Evolutionary conservation across 2,888 invertebrate species (phyloP).

Genomic region (Nephrocerus scutellatus): DNA sequence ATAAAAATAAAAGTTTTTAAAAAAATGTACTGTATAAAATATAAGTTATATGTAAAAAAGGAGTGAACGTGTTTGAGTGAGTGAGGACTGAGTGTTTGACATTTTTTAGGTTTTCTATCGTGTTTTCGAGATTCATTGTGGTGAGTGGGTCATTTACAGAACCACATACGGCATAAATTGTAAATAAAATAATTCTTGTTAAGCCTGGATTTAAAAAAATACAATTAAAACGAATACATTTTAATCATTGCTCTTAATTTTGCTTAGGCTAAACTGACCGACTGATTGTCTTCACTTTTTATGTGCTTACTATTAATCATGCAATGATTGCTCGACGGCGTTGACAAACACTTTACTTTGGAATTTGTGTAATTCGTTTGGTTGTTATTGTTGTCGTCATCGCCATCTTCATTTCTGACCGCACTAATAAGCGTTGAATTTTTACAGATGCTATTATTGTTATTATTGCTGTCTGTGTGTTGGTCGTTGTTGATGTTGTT

Average conservation of each 20-base stretch:
- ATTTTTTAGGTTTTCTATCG: no score
- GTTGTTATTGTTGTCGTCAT: conserved; percentile 18
- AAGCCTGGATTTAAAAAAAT: neutral
- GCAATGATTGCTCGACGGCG: no score
- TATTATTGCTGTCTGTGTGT: conserved; percentile 35
- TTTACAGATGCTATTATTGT: conserved; percentile 30
- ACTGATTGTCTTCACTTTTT: no score
- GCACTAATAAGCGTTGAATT: conserved; percentile 27
- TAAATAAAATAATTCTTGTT: neutral
- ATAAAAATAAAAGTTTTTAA: no score
- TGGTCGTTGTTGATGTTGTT: conserved; percentile 27
- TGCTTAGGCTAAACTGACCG: no score
- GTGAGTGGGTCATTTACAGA: neutral
- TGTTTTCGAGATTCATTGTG: no score
- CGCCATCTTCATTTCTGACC: conserved; percentile 14
- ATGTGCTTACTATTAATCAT: no score
- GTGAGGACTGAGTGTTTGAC: no score
- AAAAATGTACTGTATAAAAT: no score
- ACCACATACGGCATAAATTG: neutral
- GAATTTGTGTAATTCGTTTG: conserved; percentile 11
- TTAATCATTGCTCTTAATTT: neutral
- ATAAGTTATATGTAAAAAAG: no score
- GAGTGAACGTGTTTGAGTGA: no score
- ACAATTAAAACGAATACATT: neutral
- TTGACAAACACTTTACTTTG: conserved; percentile 10